Conservation (phyloP, 2,113 vertebrate genomes). For the Vulpes ferrilata region DNA sequence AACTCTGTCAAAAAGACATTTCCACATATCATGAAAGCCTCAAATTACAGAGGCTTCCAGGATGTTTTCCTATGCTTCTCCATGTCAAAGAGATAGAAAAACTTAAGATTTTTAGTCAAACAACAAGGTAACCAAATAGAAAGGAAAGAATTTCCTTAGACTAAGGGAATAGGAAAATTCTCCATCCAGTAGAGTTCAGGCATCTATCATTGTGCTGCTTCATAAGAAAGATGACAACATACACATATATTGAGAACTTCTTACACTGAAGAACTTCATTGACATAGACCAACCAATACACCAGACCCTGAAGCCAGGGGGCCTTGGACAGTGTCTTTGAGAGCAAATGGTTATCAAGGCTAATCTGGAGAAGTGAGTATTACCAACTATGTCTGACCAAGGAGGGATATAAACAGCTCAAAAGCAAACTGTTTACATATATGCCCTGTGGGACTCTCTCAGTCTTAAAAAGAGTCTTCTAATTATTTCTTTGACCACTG, state of each 20-base stretch:
- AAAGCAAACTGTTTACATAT: neutral
- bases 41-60: neutral
- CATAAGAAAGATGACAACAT: neutral
- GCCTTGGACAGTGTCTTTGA: neutral
- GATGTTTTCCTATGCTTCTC: neutral
- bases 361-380: neutral
- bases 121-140: neutral
- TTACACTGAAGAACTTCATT: neutral
- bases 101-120: neutral
- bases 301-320: neutral
- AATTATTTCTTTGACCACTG: neutral
- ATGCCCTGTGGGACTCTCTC: neutral
- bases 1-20: constrained; percentile 36
- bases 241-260: neutral
- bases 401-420: neutral
- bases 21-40: neutral
- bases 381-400: neutral
- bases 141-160: neutral
- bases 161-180: neutral
- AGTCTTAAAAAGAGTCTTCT: neutral
- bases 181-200: neutral
- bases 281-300: neutral
- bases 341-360: neutral
- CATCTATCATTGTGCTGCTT: neutral
- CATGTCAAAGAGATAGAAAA: neutral